phyloP scores from a whole-genome alignment of 2,888 invertebrate genomes.

The Brachyptera risi region DNA sequence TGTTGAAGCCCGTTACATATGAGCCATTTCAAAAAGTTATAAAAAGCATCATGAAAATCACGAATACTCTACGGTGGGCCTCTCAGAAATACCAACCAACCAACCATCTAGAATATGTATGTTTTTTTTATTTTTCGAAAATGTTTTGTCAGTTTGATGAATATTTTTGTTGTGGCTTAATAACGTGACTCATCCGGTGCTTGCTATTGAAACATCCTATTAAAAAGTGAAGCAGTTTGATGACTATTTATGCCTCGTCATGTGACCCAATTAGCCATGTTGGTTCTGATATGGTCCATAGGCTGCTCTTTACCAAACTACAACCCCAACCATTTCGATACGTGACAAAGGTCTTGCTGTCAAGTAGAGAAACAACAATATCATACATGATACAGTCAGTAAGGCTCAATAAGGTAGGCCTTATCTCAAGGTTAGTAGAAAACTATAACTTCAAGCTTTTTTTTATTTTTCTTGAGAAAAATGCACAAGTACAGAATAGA shows the following conservation, averaged over 20 bases:
- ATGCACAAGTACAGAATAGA: too few species aligned
- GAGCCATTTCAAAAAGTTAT: not conserved
- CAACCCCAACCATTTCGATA: too few species aligned
- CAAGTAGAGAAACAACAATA: too few species aligned
- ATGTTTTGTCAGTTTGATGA: conserved; percentile 19
- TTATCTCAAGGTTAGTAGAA: too few species aligned
- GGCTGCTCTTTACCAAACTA: too few species aligned
- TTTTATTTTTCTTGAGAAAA: too few species aligned
- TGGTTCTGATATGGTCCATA: too few species aligned
- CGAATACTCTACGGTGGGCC: not conserved
- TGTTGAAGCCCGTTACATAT: too few species aligned
- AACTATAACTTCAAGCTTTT: too few species aligned
- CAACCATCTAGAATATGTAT: not conserved
- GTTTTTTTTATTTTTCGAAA: not conserved
- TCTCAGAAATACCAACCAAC: conserved; percentile 3
- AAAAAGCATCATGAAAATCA: not conserved
- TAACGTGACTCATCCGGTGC: conserved; percentile 13
- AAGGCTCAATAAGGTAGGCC: too few species aligned
- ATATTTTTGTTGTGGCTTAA: conserved; percentile 11
- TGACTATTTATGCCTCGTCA: conserved; percentile 36
- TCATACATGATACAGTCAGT: too few species aligned
- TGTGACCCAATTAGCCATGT: conserved; percentile 36
- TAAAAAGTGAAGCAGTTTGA: conserved; percentile 34
- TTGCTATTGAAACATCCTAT: conserved; percentile 39
- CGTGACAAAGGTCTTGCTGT: too few species aligned